Evolutionary conservation across 2,113 vertebrate species (phyloP).

Genomic region (Leucoraja erinaceus): DNA sequence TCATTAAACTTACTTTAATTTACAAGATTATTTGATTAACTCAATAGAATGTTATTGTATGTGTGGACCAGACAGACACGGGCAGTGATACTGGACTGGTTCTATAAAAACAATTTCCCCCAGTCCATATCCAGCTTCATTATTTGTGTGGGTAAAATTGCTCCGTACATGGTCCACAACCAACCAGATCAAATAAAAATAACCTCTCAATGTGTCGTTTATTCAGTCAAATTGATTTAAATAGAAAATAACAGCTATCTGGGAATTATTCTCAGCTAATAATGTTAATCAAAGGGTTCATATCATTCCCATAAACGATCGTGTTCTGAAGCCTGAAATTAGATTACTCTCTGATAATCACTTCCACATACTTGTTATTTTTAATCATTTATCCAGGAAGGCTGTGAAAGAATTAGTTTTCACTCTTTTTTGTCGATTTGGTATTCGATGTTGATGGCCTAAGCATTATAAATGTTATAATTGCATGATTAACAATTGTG

Average conservation of each 20-base stretch:
- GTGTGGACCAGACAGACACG: not conserved
- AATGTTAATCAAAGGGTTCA: not conserved
- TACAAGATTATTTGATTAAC: not conserved
- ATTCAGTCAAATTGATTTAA: not conserved
- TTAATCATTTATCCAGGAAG: constrained; percentile 1
- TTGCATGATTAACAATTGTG: not conserved
- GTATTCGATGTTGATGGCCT: not conserved
- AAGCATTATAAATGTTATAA: not conserved
- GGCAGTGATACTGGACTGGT: too few relatives aligned
- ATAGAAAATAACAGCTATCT: constrained; percentile 6
- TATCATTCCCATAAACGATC: not conserved
- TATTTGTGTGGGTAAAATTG: not conserved
- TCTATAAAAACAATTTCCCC: not conserved
- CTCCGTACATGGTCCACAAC: not conserved
- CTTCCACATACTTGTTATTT: not conserved
- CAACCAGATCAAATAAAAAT: not conserved
- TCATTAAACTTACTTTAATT: not conserved
- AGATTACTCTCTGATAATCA: not conserved
- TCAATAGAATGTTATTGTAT: not conserved
- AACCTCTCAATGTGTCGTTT: not conserved
- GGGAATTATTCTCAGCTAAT: not conserved
- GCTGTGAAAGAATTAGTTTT: constrained; percentile 7
- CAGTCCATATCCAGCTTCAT: too few relatives aligned
- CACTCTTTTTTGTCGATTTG: not conserved
- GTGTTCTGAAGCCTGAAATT: constrained; percentile 25